Base-by-base conservation (phyloP, 2,797 vertebrate genomes). In the Nannoperca obscura region DNA sequence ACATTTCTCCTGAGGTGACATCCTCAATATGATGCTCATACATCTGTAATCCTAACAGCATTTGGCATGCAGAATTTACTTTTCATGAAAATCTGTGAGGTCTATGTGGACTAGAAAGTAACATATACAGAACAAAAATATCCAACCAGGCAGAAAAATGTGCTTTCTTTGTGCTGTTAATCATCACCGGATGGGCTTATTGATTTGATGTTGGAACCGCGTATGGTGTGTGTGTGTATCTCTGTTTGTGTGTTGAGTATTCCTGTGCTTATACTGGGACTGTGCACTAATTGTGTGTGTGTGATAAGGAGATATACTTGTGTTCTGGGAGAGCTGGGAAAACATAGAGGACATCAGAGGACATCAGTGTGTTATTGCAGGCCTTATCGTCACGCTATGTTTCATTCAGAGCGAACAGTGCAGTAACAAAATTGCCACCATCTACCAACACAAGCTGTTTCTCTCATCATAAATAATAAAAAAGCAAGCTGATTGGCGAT, bases 341-440 rank as follows among this genome's bases (percentile, higher is more conserved):
- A 77, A 58, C 0, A 13, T 74, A 64, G 82, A 90, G 86, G 89
- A 88, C 85, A 86, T 86, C 86, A 68, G 85, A 87, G 86, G 90
- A 89, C 82, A 91, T 91, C 83, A 42, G 60, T 54, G 74, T 32
- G n/a, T 65, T 75, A 44, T 67, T 36, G 38, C 72, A 58, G 71
- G 60, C 70, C 46, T 86, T 81, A 86, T 90, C 75, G 24, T 73
- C 34, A 54, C 0, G 2, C 55, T 27, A 24, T 50, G 74, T 68
- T 78, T 61, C 46, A 50, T 83, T 78, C 74, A 14, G 36, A 70
- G 36, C 5, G 27, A 80, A 82, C 32, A 57, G 38, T 6, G 57
- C 62, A 32, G 36, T 11, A 71, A 61, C 17, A 53, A 60, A 74
- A 78, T 73, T 70, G 40, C 71, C 67, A 42, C 44, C 79, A 38